Evolutionary conservation across 2,888 invertebrate species (phyloP), one percentile per base, ranked within the genome.

Genomic region (Ophion obscuratus): DNA sequence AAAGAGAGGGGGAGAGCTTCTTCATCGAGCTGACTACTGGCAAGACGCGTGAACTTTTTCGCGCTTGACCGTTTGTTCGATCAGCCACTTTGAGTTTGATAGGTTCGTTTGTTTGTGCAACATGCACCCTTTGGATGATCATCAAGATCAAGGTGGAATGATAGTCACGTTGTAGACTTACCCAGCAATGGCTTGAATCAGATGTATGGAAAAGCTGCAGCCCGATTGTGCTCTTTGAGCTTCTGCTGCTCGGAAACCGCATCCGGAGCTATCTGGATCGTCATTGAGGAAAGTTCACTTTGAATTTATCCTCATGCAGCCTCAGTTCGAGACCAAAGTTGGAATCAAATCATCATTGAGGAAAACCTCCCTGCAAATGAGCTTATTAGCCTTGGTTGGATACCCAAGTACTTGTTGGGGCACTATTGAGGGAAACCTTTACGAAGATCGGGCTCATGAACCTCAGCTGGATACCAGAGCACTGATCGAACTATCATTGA

Each of bases 1-100:
- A 82, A 82, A 87, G 44, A 75, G 83, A 80, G 70, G 73, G 78
- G 61, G 86, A 84, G 81, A 77, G 83, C 76, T 88, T 87, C 81
- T 67, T 53, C 64, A 47, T 64, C 62, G 62, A 75, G 62, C 83
- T 70, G 81, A 78, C 80, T 71, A 62, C 81, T 82, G 64, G 80
- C 68, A 74, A 74, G 66, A 67, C 77, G 75, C 74, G 70, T 62
- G 24, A 64, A 71, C 44, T 47, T 66, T 75, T 68, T 61, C 70
- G 40, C 64, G 81, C 82, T 66, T 84, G 86, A 59, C 73, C 78
- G 68, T 86, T 81, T 76, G 76, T 70, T 44, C 79, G 62, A 71
- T 66, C 66, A 17, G 61, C 17, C 9, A 40, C 66, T 75, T 73
- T 70, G 14, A 81, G 70, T 75, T 78, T 67, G 31, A 57, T 67